Base-by-base conservation (phyloP, 53 echinoderm and acorn worm species). In the Echinometra lucunter region DNA sequence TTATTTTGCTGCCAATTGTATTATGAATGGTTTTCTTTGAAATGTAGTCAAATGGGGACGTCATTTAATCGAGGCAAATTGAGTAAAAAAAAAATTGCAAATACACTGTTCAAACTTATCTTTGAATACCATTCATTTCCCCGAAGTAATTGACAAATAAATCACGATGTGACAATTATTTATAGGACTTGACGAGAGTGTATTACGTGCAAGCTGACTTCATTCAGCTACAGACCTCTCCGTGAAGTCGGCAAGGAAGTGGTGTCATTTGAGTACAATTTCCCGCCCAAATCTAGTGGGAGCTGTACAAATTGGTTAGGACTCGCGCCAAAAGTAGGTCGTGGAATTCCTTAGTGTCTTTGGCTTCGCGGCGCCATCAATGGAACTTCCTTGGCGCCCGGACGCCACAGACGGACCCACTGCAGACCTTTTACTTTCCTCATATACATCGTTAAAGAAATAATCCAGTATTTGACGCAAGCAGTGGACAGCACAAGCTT, bases 251-350 rank as follows among this genome's bases (percentile, higher is more conserved):
- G 15, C 11, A 12, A 37, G 49, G 30, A 3, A 49, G 12, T 13
- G 49, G 47, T 45, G 53, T 30, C 49, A 85, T 45, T 45, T 85
- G 85, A 85, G n/a, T 8, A 85, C 45, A 49, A 85, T 85, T 85
- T 85, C 85, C 85, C 85, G 85, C 85, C 45, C 18, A 44, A 81
- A 21, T 44, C 81, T 49, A 85, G 49, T 40, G 85, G 85, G 85
- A 85, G 49, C 49, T n/a, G 53, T 1, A 27, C 47, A 85, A 85
- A 85, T 85, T 85, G 85, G 85, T 45, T 28, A 85, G 85, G 44
- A n/a, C 49, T 85, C 45, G n/a, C 85, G 28, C 53, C 85, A 85
- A 85, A 85, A 85, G 49, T 85, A 85, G 85, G 85, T 49, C 53
- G 21, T 85, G 30, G 85, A 85, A 85, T 49, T 49, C 49, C 49